Evolutionary conservation across 2,113 vertebrate genomes (phyloP).

Genomic region (Hassar affinis): DNA sequence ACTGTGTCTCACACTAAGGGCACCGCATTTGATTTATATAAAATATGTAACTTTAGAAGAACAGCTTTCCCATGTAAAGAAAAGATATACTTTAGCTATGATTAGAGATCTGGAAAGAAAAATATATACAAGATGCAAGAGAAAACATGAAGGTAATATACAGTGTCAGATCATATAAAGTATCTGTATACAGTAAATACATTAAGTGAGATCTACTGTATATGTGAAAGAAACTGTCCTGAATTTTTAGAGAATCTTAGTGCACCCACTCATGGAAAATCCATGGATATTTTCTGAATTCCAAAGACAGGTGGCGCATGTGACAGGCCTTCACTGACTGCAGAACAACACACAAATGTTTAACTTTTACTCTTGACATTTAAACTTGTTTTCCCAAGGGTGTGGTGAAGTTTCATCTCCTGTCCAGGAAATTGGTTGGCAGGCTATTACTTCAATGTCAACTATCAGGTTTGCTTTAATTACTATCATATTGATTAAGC

Average conservation of each 20-base stretch:
- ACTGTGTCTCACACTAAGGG: background rate
- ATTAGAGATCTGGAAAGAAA: background rate
- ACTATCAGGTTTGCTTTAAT: conserved; percentile 27
- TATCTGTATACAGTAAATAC: background rate
- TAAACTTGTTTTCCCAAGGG: background rate
- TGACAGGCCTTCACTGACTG: background rate
- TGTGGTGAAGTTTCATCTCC: conserved; percentile 12
- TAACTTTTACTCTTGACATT: conserved; percentile 5
- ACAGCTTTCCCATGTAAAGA: background rate
- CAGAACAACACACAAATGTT: no score
- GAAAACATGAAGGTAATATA: background rate
- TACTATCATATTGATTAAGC: conserved; percentile 6
- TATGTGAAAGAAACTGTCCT: background rate
- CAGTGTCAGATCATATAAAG: background rate
- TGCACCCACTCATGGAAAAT: background rate
- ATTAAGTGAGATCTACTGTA: background rate
- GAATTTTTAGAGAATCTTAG: background rate
- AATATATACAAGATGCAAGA: background rate
- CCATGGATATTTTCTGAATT: background rate
- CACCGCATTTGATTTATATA: background rate
- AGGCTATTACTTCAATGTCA: conserved; percentile 18
- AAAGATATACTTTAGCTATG: background rate
- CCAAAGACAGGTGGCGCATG: background rate
- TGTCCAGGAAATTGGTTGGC: conserved; percentile 21
- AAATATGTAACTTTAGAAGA: background rate